A percentile compares a stretch with the other conserved stretches of the same genome.
Evolutionary conservation across 2,888 invertebrate genomes (phyloP).

Genomic region (Nipponacmea schrenckii): DNA sequence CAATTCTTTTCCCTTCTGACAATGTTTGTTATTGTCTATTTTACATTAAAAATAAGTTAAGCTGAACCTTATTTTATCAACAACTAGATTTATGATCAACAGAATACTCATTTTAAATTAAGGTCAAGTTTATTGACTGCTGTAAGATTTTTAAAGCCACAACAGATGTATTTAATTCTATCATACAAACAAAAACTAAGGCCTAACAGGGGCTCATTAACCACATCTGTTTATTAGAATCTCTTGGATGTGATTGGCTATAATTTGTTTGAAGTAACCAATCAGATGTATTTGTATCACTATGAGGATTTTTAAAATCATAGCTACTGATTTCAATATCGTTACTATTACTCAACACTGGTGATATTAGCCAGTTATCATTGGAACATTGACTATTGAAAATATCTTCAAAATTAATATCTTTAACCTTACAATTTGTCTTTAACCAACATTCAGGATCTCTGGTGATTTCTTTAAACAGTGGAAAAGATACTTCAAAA

Average conservation of each 20-base stretch:
- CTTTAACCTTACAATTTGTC: neutral
- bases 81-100: too few relatives aligned
- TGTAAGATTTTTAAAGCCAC: too few relatives aligned
- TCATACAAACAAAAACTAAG: too few relatives aligned
- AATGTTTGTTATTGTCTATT: too few relatives aligned
- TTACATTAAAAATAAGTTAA: too few relatives aligned
- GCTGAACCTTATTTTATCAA: too few relatives aligned
- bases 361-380: conserved; percentile 17
- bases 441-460: neutral
- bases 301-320: conserved; percentile 6
- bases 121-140: too few relatives aligned
- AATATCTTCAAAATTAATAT: neutral
- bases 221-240: neutral
- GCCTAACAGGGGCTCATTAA: neutral
- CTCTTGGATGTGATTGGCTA: neutral
- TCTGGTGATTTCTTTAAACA: neutral
- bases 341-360: neutral
- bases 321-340: neutral
- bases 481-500: neutral
- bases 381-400: conserved; percentile 6
- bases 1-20: too few relatives aligned
- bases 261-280: conserved; percentile 20
- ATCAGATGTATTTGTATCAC: conserved; percentile 19
- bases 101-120: too few relatives aligned
- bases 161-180: too few relatives aligned